Base-by-base conservation (phyloP, 2,797 vertebrate species). In the Spheniscus humboldti region DNA sequence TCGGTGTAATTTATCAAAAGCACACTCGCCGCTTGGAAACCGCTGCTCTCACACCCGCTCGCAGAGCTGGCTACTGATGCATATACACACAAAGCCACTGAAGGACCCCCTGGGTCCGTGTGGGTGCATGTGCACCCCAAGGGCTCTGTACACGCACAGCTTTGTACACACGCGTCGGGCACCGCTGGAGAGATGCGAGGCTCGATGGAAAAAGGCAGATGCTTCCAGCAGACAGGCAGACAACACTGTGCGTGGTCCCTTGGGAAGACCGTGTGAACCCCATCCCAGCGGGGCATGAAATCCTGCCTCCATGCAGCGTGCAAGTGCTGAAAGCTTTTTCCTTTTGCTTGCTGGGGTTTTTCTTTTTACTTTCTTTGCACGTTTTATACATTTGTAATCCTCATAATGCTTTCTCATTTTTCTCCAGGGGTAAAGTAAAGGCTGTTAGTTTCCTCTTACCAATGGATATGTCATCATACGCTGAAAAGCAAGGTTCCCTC, bases 401-500 rank as follows among this genome's bases (percentile, higher is more conserved):
- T 83, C 37, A 45, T 33, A 50, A 90, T 10, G 33, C 60, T 76
- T 37, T 90, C 52, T 96, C 48, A 3, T 94, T 95, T 92, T 94
- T 92, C 72, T 90, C 56, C 89, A 99, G 99, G 97, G 96, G 98
- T 90, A 99, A 99, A 97, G 98, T 98, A 92, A 99, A 99, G 97
- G 98, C 99, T 0, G 99, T 99, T 76, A 99, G 98, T 30, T 99
- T 99, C 96, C 98, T 99, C 83, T 98, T 99, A 83, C 99, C 99
- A 3, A 96, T 98, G 97, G 98, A 99, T 55, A 97, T 97, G 86
- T 80, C 97, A 89, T 77, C 96, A 16, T 79, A 90, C 57, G 59
- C 96, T 71, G 94, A 96, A 97, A 97, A 94, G 79, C 96, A 94
- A 95, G 96, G 81, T 78, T 98, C 93, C 94, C 97, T 94, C 76